These are phyloP conservation scores for Botia almorhae DNA, from an alignment of 2,797 vertebrate species.

Conservation along the genomic window DNA sequence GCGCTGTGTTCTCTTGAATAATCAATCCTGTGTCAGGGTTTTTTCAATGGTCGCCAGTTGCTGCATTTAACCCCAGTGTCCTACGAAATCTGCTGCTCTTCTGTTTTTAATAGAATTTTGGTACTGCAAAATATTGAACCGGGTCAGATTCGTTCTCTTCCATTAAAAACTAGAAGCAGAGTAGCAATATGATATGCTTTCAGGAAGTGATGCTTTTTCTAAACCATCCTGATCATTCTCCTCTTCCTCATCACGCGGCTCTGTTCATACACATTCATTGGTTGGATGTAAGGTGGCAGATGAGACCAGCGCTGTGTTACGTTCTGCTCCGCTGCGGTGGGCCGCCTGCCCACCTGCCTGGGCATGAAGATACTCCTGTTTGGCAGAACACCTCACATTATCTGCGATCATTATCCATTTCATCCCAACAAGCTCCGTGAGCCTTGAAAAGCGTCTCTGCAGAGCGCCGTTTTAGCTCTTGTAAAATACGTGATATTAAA, in stretches of 20 bases:
- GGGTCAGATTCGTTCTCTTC: not conserved
- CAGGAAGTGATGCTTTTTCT: not conserved
- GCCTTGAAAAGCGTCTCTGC: constrained; percentile 54
- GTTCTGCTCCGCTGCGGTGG: constrained; percentile 56
- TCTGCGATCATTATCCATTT: constrained; percentile 72
- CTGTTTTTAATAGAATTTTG: not conserved
- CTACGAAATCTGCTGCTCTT: constrained; percentile 31
- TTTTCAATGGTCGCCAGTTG: constrained; percentile 40
- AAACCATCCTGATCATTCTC: constrained; percentile 2
- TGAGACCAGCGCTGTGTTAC: constrained; percentile 42
- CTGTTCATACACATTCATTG: constrained; percentile 22
- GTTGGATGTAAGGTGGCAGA: constrained; percentile 38
- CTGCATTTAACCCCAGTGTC: constrained; percentile 52
- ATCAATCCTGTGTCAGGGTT: constrained; percentile 42
- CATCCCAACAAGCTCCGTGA: constrained; percentile 71
- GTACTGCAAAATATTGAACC: not conserved
- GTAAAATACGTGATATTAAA: constrained; percentile 69
- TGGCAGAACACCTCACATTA: constrained; percentile 73
- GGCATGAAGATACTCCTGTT: constrained; percentile 58
- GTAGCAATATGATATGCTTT: not conserved
- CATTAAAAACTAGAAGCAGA: constrained; percentile 8
- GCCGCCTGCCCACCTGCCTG: constrained; percentile 45
- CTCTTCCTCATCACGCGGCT: constrained; percentile 1
- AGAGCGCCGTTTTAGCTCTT: constrained; percentile 59
- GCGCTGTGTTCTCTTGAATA: constrained; percentile 45